Percentiles rank a stretch among this genome's conserved stretches.
These are phyloP conservation scores for Ecdyonurus torrentis DNA, from an alignment of 2,888 invertebrate species.

Conservation along the genomic window DNA sequence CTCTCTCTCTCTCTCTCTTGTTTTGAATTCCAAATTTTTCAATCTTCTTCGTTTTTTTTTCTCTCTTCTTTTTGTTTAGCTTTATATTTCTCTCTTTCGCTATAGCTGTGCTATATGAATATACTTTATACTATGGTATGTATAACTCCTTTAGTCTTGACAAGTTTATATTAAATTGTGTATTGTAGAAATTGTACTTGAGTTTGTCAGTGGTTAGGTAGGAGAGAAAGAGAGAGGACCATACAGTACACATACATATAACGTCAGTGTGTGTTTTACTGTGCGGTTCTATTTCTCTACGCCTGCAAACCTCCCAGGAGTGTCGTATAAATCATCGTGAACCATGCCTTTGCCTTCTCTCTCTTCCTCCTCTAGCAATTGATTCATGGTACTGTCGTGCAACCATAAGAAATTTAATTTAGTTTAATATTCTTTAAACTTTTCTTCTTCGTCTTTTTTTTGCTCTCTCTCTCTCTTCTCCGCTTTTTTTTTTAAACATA, in stretches of 20 bases:
- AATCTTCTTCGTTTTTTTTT: constrained; percentile 2
- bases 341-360: not conserved
- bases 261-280: not conserved
- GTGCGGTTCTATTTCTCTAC: not conserved
- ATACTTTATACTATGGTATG: not conserved
- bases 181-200: too few species aligned
- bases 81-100: too few species aligned
- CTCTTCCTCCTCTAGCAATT: not conserved
- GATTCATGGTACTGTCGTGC: constrained; percentile 1
- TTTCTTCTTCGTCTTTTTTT: not conserved
- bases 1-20: not conserved
- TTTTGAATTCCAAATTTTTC: constrained; percentile 2
- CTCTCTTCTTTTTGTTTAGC: too few species aligned
- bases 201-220: too few species aligned
- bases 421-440: not conserved
- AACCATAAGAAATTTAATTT: constrained; percentile 1
- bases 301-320: not conserved
- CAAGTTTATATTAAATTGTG: not conserved
- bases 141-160: too few species aligned
- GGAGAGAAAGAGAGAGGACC: too few species aligned
- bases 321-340: constrained; percentile 1
- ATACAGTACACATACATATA: too few species aligned
- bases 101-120: not conserved
- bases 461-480: not conserved
- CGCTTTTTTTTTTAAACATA: not conserved